Evolutionary conservation across 2,888 invertebrate species (phyloP).

Genomic region (Eilema sororculum): DNA sequence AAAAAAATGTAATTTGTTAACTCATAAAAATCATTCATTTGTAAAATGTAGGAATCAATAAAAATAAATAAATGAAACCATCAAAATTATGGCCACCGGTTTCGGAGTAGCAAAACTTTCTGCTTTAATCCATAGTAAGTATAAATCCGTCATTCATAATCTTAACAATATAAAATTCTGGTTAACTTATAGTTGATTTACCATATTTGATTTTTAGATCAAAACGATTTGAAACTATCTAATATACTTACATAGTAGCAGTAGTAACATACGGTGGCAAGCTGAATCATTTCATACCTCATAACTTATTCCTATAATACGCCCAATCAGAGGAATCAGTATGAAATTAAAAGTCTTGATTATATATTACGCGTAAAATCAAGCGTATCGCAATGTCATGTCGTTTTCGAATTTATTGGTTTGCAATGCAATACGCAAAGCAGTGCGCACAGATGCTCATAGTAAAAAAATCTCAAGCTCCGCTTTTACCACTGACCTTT

Average conservation of each 20-base stretch:
- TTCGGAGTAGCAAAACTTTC: constrained; percentile 1
- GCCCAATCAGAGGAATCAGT: too few species aligned
- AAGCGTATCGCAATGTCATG: too few species aligned
- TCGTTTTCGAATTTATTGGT: neutral
- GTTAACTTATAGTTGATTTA: neutral
- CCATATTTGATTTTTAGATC: neutral
- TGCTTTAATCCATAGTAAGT: constrained; percentile 5
- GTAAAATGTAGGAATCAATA: constrained; percentile 7
- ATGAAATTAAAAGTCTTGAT: too few species aligned
- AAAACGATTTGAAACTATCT: neutral
- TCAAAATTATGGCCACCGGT: constrained; percentile 7
- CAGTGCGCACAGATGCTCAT: neutral
- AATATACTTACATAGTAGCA: too few species aligned
- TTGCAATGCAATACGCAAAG: neutral
- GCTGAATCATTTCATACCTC: neutral
- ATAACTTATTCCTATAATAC: too few species aligned
- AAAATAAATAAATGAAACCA: neutral
- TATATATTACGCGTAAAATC: too few species aligned
- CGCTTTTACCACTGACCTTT: neutral
- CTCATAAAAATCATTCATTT: neutral
- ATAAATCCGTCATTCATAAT: neutral
- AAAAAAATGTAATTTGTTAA: neutral
- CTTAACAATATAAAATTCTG: neutral
- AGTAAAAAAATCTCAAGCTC: neutral
- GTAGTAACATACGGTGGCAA: neutral